phyloP scores from a whole-genome alignment of 2,888 invertebrate genomes.

The Isoperla grammatica region DNA sequence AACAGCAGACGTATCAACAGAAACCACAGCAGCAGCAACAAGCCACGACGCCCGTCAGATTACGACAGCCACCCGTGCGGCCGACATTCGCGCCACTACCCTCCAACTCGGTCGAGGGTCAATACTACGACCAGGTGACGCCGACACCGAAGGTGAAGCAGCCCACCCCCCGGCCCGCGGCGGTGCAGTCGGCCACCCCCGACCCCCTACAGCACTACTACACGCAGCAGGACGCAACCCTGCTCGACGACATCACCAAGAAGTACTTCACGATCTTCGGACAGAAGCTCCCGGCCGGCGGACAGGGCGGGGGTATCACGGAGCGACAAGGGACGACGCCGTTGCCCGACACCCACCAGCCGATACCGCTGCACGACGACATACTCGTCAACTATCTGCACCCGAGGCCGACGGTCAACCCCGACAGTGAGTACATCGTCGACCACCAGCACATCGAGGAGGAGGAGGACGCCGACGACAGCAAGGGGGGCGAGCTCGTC shows the following conservation, averaged over 20 bases:
- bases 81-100: constrained; percentile 27
- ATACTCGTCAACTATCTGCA: constrained; percentile 64
- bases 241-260: constrained; percentile 66
- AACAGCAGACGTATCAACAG: constrained; percentile 35
- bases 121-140: constrained; percentile 4
- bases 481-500: constrained; percentile 54
- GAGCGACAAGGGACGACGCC: constrained; percentile 38
- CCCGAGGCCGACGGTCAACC: constrained; percentile 61
- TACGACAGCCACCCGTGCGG: constrained; percentile 35
- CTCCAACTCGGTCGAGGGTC: constrained; percentile 22
- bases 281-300: constrained; percentile 54
- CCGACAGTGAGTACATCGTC: constrained; percentile 59
- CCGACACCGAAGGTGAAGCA: constrained; percentile 42
- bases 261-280: constrained; percentile 71
- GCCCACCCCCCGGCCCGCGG: constrained; percentile 47
- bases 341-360: constrained; percentile 29
- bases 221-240: constrained; percentile 60
- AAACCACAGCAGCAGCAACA: constrained; percentile 47
- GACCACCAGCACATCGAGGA: constrained; percentile 35
- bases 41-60: constrained; percentile 45
- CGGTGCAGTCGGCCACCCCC: constrained; percentile 25
- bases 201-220: constrained; percentile 56
- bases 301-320: constrained; percentile 27
- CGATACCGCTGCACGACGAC: constrained; percentile 55
- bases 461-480: background rate